Conservation (phyloP, 2,797 vertebrate species). For the Lates japonicus region DNA sequence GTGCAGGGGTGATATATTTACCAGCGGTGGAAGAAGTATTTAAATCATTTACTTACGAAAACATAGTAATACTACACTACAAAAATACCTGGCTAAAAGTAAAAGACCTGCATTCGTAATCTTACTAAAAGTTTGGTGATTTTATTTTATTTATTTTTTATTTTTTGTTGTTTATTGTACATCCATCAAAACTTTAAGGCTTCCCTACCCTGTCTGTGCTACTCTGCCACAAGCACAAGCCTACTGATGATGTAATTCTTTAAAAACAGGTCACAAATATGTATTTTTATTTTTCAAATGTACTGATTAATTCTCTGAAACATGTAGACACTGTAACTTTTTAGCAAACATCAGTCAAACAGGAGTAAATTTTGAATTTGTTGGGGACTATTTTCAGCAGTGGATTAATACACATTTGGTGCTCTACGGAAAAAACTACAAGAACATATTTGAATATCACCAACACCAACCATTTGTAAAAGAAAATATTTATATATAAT, state of each 20-base stretch:
- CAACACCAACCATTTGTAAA: too few species aligned
- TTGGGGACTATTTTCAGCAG: too few species aligned
- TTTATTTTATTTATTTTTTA: neutral
- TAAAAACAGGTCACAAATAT: neutral
- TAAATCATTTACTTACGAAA: neutral
- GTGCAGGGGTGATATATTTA: constrained; percentile 58
- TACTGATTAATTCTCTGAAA: neutral
- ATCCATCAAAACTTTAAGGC: too few species aligned
- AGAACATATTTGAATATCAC: too few species aligned
- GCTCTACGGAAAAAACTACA: neutral
- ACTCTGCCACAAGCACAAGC: neutral
- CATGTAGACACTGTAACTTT: neutral
- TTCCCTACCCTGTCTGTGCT: neutral
- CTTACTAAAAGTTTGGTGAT: neutral
- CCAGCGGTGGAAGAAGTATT: constrained; percentile 12
- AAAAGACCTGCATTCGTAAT: neutral
- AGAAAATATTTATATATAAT: too few species aligned
- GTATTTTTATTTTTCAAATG: neutral
- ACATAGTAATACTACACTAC: constrained; percentile 3
- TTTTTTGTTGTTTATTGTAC: neutral
- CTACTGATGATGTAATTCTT: neutral
- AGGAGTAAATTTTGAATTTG: too few species aligned
- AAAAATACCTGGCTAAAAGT: neutral
- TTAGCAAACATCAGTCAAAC: too few species aligned
- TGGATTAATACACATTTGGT: neutral